Evolutionary conservation across 23 tunicate species (phyloP), one percentile per base, ranked within the genome.

Genomic region (Ciona savignyi): DNA sequence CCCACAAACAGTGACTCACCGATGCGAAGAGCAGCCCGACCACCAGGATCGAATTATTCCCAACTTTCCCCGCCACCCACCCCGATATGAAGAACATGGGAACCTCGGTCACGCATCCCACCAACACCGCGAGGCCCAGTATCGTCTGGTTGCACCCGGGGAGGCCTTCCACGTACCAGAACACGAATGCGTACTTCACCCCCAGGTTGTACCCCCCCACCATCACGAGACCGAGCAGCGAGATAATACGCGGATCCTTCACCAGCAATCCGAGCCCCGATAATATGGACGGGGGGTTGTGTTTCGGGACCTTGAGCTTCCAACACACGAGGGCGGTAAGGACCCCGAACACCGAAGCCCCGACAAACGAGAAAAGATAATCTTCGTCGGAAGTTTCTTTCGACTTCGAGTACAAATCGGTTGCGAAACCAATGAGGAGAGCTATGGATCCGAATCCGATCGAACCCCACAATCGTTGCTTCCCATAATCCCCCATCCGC

Each of bases 381-480:
- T 84, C 77, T 65, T 49, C 62, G 20, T 65, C 62, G 2, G 27
- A 25, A 11, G 20, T 21, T 0, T 29, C 63, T 23, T 49, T 42
- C 4, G 27, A 56, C 23, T 21, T 34, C 20, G 78, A 34, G 27
- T 20, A 77, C 1, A 77, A 25, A 71, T 84, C 89, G 1, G 62
- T 51, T 29, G 77, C 35, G 70, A 34, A 70, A 21, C 89, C 89
- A 70, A 51, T 51, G 2, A 60, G 61, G 20, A 90, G 67, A 25
- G 79, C 90, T 29, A 80, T 74, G 29, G 78, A 25, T 19, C 97
- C 97, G 63, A 83, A 90, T 25, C 85, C 92, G 32, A 90, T 66
- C 19, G 90, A 75, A 0, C 97, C 97, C 86, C 86, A 90, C 26
- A 90, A 64, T 32, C 97, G 60, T 61, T 90, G 97, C 78, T 30